Percentiles rank a stretch among this genome's conserved stretches.
Evolutionary conservation across 2,797 vertebrate species (phyloP).

Genomic region (Hoplostethus atlanticus): DNA sequence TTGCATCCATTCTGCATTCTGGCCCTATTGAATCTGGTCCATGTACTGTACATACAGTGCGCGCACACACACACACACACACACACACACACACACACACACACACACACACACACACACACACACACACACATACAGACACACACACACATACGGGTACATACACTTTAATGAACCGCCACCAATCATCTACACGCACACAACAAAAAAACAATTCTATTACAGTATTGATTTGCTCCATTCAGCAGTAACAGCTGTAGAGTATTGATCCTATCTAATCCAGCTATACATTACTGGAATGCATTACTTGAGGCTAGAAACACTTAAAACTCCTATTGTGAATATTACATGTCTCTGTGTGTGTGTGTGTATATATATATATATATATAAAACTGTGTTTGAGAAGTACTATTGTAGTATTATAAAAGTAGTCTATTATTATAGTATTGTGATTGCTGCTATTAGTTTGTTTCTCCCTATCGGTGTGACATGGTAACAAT

Average conservation of each 20-base stretch:
- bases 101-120: no score
- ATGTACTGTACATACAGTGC: slow-evolving; percentile 21
- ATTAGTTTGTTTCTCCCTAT: background rate
- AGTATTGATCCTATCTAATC: slow-evolving; percentile 69
- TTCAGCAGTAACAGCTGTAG: slow-evolving; percentile 66
- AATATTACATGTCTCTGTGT: background rate
- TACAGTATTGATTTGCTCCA: slow-evolving; percentile 74
- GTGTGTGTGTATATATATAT: no score
- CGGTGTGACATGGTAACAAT: background rate
- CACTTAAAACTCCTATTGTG: slow-evolving; percentile 40
- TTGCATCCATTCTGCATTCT: background rate
- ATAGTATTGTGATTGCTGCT: background rate
- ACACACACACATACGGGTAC: background rate
- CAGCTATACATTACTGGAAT: slow-evolving; percentile 57
- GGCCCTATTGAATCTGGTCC: slow-evolving; percentile 5
- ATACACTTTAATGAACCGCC: slow-evolving; percentile 41
- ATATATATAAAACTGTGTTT: background rate
- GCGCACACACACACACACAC: background rate
- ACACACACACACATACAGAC: no score
- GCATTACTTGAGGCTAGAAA: slow-evolving; percentile 34
- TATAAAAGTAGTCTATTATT: background rate
- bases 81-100: background rate
- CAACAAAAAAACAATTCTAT: slow-evolving; percentile 60
- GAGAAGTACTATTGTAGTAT: background rate
- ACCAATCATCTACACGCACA: slow-evolving; percentile 41